Conservation (phyloP, 2,113 vertebrate genomes). For the Spea bombifrons region DNA sequence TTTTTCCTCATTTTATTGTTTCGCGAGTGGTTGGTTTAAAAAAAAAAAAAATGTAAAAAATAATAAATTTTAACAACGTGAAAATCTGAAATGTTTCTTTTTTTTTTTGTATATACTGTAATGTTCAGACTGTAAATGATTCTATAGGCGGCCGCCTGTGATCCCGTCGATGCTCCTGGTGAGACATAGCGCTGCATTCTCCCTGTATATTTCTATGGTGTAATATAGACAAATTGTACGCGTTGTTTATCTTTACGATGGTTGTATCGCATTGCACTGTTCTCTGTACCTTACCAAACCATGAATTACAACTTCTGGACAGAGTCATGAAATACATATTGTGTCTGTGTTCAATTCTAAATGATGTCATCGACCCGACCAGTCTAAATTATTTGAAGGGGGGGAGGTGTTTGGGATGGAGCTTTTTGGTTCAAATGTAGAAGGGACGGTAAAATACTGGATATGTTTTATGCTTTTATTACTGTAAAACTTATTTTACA, state of each 20-base stretch:
- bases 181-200: conserved; percentile 47
- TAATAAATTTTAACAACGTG: neutral
- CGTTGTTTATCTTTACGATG: conserved; percentile 55
- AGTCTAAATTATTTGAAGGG: too few species aligned
- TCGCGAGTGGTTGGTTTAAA: conserved; percentile 44
- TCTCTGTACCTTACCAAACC: conserved; percentile 52
- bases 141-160: conserved; percentile 44
- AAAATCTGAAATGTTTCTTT: conserved; percentile 36
- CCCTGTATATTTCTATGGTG: conserved; percentile 64
- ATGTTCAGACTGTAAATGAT: conserved; percentile 83
- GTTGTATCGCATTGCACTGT: conserved; percentile 76
- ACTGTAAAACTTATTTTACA: too few species aligned
- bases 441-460: too few species aligned
- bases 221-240: conserved; percentile 58
- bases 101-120: conserved; percentile 81
- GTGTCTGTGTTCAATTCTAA: conserved; percentile 15
- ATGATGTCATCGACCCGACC: too few species aligned
- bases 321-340: conserved; percentile 19
- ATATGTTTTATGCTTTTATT: too few species aligned
- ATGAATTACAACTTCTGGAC: conserved; percentile 44
- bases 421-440: too few species aligned
- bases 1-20: conserved; percentile 63
- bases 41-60: conserved; percentile 38
- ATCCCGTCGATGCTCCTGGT: conserved; percentile 40
- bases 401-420: too few species aligned